Base-by-base conservation (phyloP, 2,797 vertebrate genomes). In the Petrocephalus sullivani region DNA sequence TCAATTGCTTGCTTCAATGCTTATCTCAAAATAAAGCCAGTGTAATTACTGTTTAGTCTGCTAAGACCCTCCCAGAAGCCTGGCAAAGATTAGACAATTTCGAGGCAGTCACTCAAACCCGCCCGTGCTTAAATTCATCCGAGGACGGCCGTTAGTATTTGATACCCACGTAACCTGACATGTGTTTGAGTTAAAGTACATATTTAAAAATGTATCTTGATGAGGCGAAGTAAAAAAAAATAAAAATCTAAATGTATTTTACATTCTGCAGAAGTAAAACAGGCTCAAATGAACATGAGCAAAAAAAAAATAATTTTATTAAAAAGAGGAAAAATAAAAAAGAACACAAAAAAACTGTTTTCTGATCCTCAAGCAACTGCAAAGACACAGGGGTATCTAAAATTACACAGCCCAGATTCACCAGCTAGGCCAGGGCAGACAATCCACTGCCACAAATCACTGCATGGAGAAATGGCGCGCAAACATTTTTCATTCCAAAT, bases 371-470 rank as follows among this genome's bases (percentile, higher is more conserved):
- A 75, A 56, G 88, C 81, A 89, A 23, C 0, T 19, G 88, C 92
- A 93, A 89, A 90, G 89, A 90, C 90, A 94, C 91, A 90, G 90
- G 71, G 87, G 54, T 51, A 86, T 61, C 86, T 92, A 82, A 93
- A 94, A 93, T 91, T 95, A 91, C 94, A 91, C 91, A 90, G 89
- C 54, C 90, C 90, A 92, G 91, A 93, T 92, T 90, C 88, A 90
- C 87, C 92, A 93, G 92, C 89, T 92, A 90, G 90, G 1, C 92
- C 92, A 90, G 92, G 91, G 87, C 90, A n/a, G 89, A 92, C 90
- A 92, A 92, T 89, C 91, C 86, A 88, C 90, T 90, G 87, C 94
- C 88, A 91, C 90, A 93, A 93, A 92, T 92, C 89, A 92, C 87
- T 86, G 89, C 89, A 91, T 19, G 88, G 88, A 90, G 92, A 90